Conservation (phyloP, 2,888 invertebrate genomes). For the Zeuzera pyrina region DNA sequence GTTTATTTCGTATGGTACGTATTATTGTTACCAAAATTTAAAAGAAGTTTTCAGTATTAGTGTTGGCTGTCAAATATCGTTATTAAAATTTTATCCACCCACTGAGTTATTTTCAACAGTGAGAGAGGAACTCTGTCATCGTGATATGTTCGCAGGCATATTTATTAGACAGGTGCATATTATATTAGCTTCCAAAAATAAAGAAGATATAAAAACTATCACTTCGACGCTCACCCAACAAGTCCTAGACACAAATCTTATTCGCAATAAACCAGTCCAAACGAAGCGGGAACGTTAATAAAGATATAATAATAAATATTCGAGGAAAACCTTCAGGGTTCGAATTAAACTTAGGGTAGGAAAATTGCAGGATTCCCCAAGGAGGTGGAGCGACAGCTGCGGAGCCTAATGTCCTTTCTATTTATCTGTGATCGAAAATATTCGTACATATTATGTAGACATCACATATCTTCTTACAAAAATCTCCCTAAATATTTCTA, state of each 20-base stretch:
- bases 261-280: constrained; percentile 50
- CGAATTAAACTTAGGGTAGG: constrained; percentile 69
- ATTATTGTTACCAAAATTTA: no score
- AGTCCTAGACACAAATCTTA: constrained; percentile 46
- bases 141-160: constrained; percentile 34
- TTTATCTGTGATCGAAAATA: constrained; percentile 61
- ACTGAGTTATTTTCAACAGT: constrained; percentile 26
- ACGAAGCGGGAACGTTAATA: constrained; percentile 57
- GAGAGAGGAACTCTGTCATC: constrained; percentile 33
- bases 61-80: no score
- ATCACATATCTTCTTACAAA: no score
- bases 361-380: constrained; percentile 65
- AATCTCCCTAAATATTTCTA: no score
- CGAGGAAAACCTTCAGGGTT: constrained; percentile 61
- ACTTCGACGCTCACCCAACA: constrained; percentile 27
- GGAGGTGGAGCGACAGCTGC: constrained; percentile 63
- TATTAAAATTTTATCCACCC: constrained; percentile 21
- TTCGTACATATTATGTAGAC: constrained; percentile 4
- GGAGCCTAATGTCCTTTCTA: constrained; percentile 61
- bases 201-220: constrained; percentile 46
- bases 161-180: constrained; percentile 49
- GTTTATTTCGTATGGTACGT: no score
- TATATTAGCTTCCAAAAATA: constrained; percentile 45
- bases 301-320: constrained; percentile 71
- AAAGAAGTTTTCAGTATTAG: no score